A percentile compares a stretch with the other conserved stretches of the same genome.
phyloP scores from a whole-genome alignment of 1,140 invertebrate genomes.

The Ostrea edulis region DNA sequence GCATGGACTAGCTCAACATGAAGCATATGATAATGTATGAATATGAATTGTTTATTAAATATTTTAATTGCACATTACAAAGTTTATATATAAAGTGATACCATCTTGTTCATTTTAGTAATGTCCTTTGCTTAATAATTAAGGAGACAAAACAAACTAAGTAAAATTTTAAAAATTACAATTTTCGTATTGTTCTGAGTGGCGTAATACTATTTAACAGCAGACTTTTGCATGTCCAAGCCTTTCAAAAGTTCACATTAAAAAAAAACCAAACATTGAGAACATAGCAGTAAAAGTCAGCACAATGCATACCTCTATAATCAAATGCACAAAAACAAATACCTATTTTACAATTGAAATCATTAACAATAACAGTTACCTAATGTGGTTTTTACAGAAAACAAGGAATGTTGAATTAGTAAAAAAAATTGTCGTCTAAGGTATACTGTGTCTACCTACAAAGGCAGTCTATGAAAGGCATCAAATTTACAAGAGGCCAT shows the following conservation, averaged over 20 bases:
- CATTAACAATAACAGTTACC: slow-evolving; percentile 26
- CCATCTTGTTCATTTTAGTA: slow-evolving; percentile 13
- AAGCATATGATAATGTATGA: neutral
- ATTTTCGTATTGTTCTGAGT: neutral
- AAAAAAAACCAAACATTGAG: neutral
- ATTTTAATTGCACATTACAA: slow-evolving; percentile 36
- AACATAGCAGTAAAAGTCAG: slow-evolving; percentile 11
- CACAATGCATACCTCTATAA: slow-evolving; percentile 9
- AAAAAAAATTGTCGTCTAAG: neutral
- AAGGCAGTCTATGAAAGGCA: neutral
- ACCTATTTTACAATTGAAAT: neutral
- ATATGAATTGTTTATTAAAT: slow-evolving; percentile 38
- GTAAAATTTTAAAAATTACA: neutral
- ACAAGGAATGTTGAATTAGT: slow-evolving; percentile 21
- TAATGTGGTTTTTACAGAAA: neutral
- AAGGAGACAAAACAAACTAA: neutral
- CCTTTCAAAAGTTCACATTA: neutral
- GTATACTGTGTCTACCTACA: neutral
- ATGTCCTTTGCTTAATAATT: neutral
- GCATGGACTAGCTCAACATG: neutral
- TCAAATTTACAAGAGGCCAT: neutral
- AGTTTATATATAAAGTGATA: slow-evolving; percentile 13
- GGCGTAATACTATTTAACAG: slow-evolving; percentile 13
- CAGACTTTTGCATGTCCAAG: neutral
- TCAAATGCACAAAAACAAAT: slow-evolving; percentile 24